Evolutionary conservation across 2,888 invertebrate genomes (phyloP), one percentile per base, ranked within the genome.

Genomic region (Exephanes ischioxanthus): DNA sequence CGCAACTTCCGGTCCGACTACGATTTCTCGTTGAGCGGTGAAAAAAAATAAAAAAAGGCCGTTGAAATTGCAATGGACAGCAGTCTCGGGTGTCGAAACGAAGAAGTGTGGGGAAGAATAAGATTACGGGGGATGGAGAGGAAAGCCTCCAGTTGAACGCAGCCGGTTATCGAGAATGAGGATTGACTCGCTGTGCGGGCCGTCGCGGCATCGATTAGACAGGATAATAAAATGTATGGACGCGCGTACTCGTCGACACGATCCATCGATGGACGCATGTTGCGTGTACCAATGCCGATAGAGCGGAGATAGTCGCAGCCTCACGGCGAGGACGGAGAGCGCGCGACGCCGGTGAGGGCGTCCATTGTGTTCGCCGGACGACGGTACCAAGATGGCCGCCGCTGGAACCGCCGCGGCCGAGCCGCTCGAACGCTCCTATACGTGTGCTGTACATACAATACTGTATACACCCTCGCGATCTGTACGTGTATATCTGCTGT

Each of bases 341-440:
- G 76, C 58, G 83, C 75, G 70, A 45, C 70, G 53, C 82, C 76
- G 86, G 58, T 73, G 63, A 61, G 82, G 82, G 85, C 89, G 84
- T 88, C 90, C 89, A 90, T 90, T 90, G 89, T 90, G 83, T 89
- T 87, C 75, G 66, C 48, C 53, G 72, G 80, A 58, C 84, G 80
- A 66, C 84, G 87, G 89, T 90, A 90, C 90, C 91, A 92, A 92
- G 91, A 92, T 92, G 92, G 92, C 92, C 90, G 92, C 76, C n/a
- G 55, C 37, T 61, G 79, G 70, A 61, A 70, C 58, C 45, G 61
- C 58, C 22, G 73, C 71, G 78, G 68, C 61, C 73, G 45, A 33
- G 33, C 33, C 41, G 41, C 41, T 41, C 41, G 41, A 41, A 41
- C 41, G 41, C 9, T 11, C 11, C 9, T 11, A 41, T 11, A 11